A percentile compares a stretch with the other conserved stretches of the same genome.
Evolutionary conservation across 2,888 invertebrate species (phyloP).

Genomic region (Pasiphila rectangulata): DNA sequence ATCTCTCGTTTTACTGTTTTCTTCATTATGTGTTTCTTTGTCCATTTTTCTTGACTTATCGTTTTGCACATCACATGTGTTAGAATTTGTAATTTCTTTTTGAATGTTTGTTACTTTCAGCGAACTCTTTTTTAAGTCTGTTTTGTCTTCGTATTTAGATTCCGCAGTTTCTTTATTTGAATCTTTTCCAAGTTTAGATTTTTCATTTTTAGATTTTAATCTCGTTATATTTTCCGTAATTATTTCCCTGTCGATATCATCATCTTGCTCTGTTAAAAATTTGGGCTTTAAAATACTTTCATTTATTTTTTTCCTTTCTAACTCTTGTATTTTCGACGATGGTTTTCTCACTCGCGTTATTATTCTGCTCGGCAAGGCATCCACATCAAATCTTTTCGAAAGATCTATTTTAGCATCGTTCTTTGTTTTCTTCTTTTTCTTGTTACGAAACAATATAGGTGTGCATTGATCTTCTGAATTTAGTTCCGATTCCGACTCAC

Average conservation of each 20-base stretch:
- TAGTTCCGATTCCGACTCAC: conserved; percentile 60
- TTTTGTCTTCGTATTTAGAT: neutral
- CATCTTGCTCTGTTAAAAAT: conserved; percentile 52
- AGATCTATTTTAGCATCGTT: conserved; percentile 50
- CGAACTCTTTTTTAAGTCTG: neutral
- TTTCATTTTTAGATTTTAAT: conserved; percentile 49
- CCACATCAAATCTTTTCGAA: conserved; percentile 51
- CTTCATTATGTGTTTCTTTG: conserved; percentile 4
- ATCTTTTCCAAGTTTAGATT: conserved; percentile 40
- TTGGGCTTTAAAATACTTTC: conserved; percentile 50
- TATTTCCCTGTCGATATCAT: conserved; percentile 55
- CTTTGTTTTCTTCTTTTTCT: conserved; percentile 45
- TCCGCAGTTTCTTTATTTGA: conserved; percentile 2
- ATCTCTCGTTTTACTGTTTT: conserved; percentile 5
- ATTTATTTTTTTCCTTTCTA: conserved; percentile 32
- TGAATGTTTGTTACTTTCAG: too few relatives aligned
- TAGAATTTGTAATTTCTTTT: neutral
- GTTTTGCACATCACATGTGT: conserved; percentile 2
- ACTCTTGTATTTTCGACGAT: conserved; percentile 47
- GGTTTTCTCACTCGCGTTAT: conserved; percentile 62
- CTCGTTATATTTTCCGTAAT: conserved; percentile 58
- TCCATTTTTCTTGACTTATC: conserved; percentile 1
- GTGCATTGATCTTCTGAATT: conserved; percentile 48
- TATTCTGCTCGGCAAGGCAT: conserved; percentile 56
- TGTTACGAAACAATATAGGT: conserved; percentile 50